A percentile compares a stretch with the other conserved stretches of the same genome.
These are phyloP conservation scores for Antidorcas marsupialis DNA, from an alignment of 2,113 vertebrate species.

Conservation along the genomic window DNA sequence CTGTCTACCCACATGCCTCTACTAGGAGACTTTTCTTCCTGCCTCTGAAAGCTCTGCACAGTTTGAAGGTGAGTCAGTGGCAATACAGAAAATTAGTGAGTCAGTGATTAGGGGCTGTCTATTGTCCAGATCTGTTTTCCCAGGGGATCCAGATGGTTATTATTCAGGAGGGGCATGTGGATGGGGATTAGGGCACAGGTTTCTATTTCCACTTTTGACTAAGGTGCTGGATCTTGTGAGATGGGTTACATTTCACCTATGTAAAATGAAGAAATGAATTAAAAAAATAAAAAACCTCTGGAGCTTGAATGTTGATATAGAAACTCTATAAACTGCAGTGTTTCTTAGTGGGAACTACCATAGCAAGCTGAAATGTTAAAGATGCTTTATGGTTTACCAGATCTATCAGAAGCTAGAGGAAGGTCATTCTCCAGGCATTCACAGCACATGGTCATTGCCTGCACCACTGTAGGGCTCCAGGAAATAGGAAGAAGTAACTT, in stretches of 20 bases:
- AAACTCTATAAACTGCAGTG: background rate
- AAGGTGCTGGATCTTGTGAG: background rate
- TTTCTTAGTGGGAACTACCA: background rate
- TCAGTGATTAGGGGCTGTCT: background rate
- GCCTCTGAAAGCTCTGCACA: background rate
- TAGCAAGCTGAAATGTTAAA: background rate
- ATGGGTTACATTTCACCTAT: background rate
- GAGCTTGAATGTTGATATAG: background rate
- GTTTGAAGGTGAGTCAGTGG: background rate
- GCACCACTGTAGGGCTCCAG: background rate
- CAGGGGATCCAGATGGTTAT: background rate
- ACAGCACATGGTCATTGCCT: background rate
- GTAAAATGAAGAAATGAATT: background rate
- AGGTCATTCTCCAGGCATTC: background rate
- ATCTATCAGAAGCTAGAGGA: background rate
- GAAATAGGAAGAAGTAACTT: background rate
- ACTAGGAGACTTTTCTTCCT: background rate
- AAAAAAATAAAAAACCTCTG: background rate
- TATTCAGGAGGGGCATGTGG: background rate
- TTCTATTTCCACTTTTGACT: background rate
- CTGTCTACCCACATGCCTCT: background rate
- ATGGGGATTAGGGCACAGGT: background rate
- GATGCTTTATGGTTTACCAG: background rate
- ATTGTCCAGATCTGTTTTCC: background rate
- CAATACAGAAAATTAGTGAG: background rate